phyloP scores from a whole-genome alignment of 2,113 vertebrate genomes.

The Pholis gunnellus region DNA sequence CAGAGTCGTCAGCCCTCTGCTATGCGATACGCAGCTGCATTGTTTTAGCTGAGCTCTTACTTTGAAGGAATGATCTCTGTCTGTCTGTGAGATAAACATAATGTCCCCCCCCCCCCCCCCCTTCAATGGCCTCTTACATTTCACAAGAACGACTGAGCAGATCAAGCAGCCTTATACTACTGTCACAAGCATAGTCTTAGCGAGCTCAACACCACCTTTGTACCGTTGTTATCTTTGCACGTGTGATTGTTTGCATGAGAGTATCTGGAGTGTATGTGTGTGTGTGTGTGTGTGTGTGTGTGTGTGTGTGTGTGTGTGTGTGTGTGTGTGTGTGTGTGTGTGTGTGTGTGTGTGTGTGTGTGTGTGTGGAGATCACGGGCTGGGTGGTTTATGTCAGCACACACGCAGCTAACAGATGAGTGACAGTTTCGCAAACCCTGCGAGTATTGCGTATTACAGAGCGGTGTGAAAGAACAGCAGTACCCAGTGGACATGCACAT shows the following conservation, averaged over 20 bases:
- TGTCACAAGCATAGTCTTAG: neutral
- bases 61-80: conserved; percentile 33
- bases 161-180: neutral
- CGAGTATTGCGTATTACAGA: conserved; percentile 33
- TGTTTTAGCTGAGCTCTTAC: conserved; percentile 36
- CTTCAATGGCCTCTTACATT: neutral
- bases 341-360: no score
- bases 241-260: neutral
- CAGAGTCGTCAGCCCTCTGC: conserved; percentile 39
- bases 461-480: conserved; percentile 20
- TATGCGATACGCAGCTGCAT: conserved; percentile 34
- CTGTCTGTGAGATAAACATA: conserved; percentile 36
- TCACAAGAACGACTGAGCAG: neutral
- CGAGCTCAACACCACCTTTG: neutral
- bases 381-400: conserved; percentile 25
- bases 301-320: no score
- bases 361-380: neutral
- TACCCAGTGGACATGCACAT: neutral
- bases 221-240: conserved; percentile 8
- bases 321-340: no score
- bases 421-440: conserved; percentile 39
- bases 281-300: no score
- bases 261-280: neutral
- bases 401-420: conserved; percentile 23
- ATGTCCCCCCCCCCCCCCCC: neutral